A percentile compares a stretch with the other conserved stretches of the same genome.
Evolutionary conservation across 2,888 invertebrate genomes (phyloP).

Genomic region (Rapana venosa): DNA sequence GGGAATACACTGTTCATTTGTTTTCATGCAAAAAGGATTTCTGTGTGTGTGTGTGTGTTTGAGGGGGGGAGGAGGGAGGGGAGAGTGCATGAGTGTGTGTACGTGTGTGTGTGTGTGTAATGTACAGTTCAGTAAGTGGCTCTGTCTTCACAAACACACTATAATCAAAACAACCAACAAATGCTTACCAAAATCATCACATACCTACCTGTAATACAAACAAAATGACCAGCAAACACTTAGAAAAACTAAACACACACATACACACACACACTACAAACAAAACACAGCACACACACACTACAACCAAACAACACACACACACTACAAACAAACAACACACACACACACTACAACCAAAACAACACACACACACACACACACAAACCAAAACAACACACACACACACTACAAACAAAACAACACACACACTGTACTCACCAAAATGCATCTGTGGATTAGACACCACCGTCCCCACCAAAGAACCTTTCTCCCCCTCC

Average conservation of each 20-base stretch:
- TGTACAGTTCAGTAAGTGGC: no score
- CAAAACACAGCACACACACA: neutral
- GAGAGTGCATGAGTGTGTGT: neutral
- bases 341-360: neutral
- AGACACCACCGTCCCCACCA: slow-evolving; percentile 17
- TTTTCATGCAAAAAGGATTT: no score
- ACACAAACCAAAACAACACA: no score
- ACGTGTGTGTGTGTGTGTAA: neutral
- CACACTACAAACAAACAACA: neutral
- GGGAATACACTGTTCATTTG: neutral
- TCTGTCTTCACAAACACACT: no score
- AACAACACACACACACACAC: no score
- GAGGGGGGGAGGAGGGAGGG: neutral
- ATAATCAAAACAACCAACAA: no score
- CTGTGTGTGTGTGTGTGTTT: neutral
- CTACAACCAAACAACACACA: no score
- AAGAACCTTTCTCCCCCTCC: neutral
- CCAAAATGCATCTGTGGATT: slow-evolving; percentile 16
- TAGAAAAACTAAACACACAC: neutral
- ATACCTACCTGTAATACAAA: no score
- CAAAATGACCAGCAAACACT: no score
- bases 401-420: no score
- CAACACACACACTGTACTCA: neutral
- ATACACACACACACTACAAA: neutral
- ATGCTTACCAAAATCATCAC: no score